These are phyloP conservation scores for Drosophila borborema DNA, from an alignment of 2,888 invertebrate genomes.

Conservation along the genomic window DNA sequence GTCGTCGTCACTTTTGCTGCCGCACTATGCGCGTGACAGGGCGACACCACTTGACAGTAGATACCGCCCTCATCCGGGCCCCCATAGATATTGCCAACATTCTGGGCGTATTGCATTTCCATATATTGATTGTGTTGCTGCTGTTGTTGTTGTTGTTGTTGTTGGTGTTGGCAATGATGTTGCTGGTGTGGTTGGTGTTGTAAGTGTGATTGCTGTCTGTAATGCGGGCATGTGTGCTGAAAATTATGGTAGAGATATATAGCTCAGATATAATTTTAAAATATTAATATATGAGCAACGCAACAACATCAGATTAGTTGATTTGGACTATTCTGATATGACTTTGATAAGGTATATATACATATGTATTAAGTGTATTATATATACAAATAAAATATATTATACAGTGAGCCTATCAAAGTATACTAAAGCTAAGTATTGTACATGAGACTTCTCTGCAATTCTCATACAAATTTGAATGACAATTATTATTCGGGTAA, in stretches of 20 bases:
- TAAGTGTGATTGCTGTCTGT: background rate
- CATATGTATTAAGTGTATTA: too few relatives aligned
- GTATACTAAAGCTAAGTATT: too few relatives aligned
- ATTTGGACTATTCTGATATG: background rate
- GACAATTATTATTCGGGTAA: too few relatives aligned
- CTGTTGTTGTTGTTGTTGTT: background rate
- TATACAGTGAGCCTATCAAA: too few relatives aligned
- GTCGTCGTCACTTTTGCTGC: background rate
- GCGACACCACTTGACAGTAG: constrained; percentile 60
- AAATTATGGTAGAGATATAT: background rate
- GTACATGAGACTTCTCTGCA: too few relatives aligned
- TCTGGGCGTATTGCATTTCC: constrained; percentile 62
- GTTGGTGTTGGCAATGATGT: constrained; percentile 1
- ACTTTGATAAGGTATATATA: background rate
- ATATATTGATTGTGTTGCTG: constrained; percentile 41
- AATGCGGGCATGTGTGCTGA: background rate
- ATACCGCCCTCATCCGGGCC: constrained; percentile 55
- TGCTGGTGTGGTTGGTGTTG: constrained; percentile 4
- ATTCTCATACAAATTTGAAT: background rate
- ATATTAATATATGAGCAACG: background rate
- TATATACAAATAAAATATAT: too few relatives aligned
- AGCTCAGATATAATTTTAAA: background rate
- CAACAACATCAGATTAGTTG: background rate
- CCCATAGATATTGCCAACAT: constrained; percentile 38
- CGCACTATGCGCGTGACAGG: constrained; percentile 28